Base-by-base conservation (phyloP, 2,797 vertebrate species). In the Acipenser oxyrinchus region DNA sequence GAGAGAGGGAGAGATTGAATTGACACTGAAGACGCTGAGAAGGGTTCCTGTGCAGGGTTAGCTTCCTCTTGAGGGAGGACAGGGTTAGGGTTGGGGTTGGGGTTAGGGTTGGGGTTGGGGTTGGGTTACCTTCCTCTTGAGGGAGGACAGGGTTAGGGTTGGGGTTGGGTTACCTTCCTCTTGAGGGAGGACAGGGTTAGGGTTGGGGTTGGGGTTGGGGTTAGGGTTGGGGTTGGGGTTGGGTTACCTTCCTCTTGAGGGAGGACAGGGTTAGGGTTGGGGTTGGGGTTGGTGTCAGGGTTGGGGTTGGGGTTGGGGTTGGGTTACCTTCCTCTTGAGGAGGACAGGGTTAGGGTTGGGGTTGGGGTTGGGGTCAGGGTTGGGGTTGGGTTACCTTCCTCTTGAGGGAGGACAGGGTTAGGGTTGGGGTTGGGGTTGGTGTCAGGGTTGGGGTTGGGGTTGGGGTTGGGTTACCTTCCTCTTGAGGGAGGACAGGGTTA, bases 171-270 rank as follows among this genome's bases (percentile, higher is more conserved):
- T 69, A 91, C 90, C 88, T 97, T 99, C 63, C 95, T 93, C 75
- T 98, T 99, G n/a, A 80, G 83, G 0, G 96, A 97, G 0, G 95
- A 97, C 60, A 99, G 89, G 0, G 94, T 11, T 6, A 11, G 10
- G 62, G 62, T 12, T 10, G 12, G 37, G 62, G 13, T 12, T 6
- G 4, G 51, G 51, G 66, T 12, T 69, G 90, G 89, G 0, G 94
- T 18, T 0, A 11, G 37, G 62, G 4, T 11, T 6, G 3, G 10
- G 62, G 62, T 12, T 10, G 12, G 37, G 62, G 13, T 12, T 6
- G 51, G 51, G 66, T 12, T 69, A 91, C 90, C 88, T 97, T 99
- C 63, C 95, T 93, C 75, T 98, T 99, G n/a, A 80, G 83, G 83
- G 96, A 97, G 0, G 95, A 97, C 60, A 98, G 89, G 0, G 94